phyloP scores from a whole-genome alignment of 1,140 invertebrate genomes.

The Diachasmimorpha longicaudata region DNA sequence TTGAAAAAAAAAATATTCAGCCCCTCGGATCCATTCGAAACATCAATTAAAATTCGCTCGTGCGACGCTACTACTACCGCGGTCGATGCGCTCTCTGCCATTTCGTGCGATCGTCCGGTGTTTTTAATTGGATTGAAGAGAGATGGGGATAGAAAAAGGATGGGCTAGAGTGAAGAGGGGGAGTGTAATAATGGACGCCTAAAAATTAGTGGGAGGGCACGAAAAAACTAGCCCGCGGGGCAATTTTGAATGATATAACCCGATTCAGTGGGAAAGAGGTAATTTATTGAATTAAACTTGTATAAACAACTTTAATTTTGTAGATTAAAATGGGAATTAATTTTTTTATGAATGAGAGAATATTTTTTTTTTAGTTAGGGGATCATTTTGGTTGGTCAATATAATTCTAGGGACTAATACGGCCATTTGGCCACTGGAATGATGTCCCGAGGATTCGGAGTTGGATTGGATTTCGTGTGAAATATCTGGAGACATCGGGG shows the following conservation, averaged over 20 bases:
- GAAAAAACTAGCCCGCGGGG: not conserved
- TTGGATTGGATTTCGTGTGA: no score
- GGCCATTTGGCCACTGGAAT: no score
- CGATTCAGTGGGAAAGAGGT: not conserved
- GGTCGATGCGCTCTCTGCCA: constrained; percentile 47
- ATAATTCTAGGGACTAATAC: no score
- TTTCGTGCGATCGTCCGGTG: constrained; percentile 54
- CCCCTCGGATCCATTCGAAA: constrained; percentile 33
- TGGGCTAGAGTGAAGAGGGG: not conserved
- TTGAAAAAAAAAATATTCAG: not conserved
- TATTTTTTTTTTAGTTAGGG: no score
- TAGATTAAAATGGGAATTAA: no score
- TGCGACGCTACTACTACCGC: constrained; percentile 41
- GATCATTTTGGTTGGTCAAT: no score
- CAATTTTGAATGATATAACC: not conserved
- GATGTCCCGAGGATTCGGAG: no score
- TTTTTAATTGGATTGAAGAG: constrained; percentile 61
- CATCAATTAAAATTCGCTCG: constrained; percentile 60
- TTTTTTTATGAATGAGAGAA: no score
- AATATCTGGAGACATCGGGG: no score
- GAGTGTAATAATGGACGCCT: not conserved
- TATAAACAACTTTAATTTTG: not conserved
- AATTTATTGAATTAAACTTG: not conserved
- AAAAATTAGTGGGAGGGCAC: not conserved
- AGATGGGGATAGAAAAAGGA: constrained; percentile 35